Percentiles rank a stretch among this genome's conserved stretches.
Evolutionary conservation across 2,797 vertebrate species (phyloP).

Genomic region (Okamejei kenojei): DNA sequence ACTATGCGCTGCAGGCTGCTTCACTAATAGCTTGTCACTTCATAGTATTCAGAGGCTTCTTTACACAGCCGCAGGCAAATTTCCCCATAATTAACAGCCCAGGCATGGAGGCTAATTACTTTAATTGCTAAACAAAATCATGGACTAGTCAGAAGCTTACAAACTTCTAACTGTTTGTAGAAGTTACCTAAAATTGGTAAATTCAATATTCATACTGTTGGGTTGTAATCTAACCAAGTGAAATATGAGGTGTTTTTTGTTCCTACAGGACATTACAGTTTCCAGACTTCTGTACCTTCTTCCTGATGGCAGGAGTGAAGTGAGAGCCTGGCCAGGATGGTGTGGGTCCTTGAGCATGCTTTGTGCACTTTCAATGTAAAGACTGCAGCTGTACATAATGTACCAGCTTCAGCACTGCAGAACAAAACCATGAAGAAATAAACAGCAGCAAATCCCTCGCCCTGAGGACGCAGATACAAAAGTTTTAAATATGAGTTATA

Average conservation of each 20-base stretch:
- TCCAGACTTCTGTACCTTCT: no score
- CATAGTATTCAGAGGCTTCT: constrained; percentile 10
- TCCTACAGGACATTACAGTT: no score
- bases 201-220: no score
- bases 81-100: constrained; percentile 38
- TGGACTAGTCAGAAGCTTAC: not conserved
- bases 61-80: constrained; percentile 19
- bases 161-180: no score
- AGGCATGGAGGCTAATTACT: constrained; percentile 38
- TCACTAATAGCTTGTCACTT: constrained; percentile 28
- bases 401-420: not conserved
- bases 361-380: not conserved
- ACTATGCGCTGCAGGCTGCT: constrained; percentile 27
- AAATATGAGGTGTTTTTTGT: no score
- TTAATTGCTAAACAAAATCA: constrained; percentile 41
- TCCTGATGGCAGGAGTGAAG: no score
- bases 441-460: not conserved
- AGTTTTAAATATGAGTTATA: not conserved
- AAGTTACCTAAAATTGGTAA: no score
- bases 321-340: no score
- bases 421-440: not conserved
- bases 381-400: no score
- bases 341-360: no score
- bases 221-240: no score
- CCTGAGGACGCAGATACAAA: not conserved